Evolutionary conservation across 2,113 vertebrate species (phyloP).

Genomic region (Anguilla rostrata): DNA sequence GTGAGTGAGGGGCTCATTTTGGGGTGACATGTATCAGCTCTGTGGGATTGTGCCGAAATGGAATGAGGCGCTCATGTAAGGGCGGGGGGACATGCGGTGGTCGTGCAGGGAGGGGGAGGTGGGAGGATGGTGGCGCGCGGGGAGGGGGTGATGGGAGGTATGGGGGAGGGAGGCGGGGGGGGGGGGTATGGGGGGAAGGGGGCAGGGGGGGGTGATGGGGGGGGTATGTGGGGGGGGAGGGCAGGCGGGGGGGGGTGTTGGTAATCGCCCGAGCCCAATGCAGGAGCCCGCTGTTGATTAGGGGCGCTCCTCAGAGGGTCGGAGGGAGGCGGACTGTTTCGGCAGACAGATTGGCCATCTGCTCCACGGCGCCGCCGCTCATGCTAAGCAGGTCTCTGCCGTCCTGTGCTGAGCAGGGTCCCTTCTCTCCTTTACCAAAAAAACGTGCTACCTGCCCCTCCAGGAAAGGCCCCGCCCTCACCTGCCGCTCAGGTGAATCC

Average conservation of each 20-base stretch:
- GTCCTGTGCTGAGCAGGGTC: not conserved
- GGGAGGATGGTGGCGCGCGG: too few species aligned
- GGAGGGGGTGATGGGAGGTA: not conserved
- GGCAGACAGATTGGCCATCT: constrained; percentile 22
- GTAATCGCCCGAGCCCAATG: not conserved
- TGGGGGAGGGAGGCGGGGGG: too few species aligned
- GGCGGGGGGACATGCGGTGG: not conserved
- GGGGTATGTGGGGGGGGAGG: too few species aligned
- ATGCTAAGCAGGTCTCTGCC: constrained; percentile 11
- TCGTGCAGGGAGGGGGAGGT: not conserved
- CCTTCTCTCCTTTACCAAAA: not conserved
- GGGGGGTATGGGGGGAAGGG: too few species aligned
- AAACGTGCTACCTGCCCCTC: not conserved
- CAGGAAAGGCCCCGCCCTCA: not conserved
- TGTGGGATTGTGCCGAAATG: not conserved
- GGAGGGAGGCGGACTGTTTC: not conserved
- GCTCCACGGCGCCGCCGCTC: constrained; percentile 19
- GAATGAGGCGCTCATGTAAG: not conserved
- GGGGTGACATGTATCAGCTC: not conserved
- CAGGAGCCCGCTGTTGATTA: constrained; percentile 11
- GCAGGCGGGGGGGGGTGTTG: not conserved
- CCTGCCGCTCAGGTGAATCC: not conserved
- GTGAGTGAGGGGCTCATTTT: not conserved
- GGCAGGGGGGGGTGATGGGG: too few species aligned
- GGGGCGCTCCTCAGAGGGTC: constrained; percentile 1